Percentiles rank a stretch among this genome's conserved stretches.
These are phyloP conservation scores for Mycteria americana DNA, from an alignment of 2,797 vertebrate genomes.

Conservation along the genomic window DNA sequence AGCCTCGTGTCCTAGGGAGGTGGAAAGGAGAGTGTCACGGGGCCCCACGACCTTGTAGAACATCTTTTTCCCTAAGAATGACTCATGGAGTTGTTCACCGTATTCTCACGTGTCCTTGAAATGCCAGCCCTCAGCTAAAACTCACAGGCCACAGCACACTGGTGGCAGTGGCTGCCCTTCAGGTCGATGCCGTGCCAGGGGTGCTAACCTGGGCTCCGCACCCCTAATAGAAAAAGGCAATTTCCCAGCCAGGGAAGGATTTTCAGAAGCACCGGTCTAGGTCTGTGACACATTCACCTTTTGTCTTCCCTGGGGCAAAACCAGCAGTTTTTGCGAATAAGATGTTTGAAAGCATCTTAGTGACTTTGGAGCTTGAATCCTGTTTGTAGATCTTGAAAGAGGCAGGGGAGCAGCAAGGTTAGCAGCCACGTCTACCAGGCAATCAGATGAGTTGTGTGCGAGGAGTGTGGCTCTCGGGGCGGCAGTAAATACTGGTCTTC, in stretches of 20 bases:
- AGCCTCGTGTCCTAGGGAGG: background rate
- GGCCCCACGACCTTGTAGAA: background rate
- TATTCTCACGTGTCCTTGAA: background rate
- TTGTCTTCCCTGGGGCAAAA: background rate
- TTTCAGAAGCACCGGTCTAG: background rate
- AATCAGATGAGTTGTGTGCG: background rate
- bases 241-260: background rate
- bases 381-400: background rate
- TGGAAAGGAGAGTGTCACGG: background rate
- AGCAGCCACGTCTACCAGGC: background rate
- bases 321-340: background rate
- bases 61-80: background rate
- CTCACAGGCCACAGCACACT: background rate
- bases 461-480: background rate
- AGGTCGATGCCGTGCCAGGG: background rate
- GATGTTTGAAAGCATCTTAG: background rate
- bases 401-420: background rate
- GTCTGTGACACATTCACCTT: background rate
- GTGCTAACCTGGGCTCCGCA: background rate
- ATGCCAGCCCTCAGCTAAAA: background rate
- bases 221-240: background rate
- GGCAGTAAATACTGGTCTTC: background rate
- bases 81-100: background rate
- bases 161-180: background rate
- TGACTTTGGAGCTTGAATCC: background rate